Conservation (phyloP, 2,888 invertebrate genomes). For the Chirona hameri region DNA sequence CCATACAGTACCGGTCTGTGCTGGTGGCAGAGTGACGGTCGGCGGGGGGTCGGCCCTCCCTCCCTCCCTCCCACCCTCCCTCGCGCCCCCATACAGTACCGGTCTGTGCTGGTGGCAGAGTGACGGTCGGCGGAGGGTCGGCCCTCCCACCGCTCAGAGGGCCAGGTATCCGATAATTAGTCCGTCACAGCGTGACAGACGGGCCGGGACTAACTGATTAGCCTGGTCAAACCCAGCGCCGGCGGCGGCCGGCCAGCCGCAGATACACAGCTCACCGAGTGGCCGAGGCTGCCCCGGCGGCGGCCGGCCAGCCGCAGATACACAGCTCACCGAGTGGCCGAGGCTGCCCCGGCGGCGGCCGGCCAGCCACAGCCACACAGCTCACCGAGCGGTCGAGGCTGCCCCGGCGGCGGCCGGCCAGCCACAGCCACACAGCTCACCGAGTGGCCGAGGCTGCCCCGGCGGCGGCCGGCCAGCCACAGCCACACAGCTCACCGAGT, state of each 20-base stretch:
- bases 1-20: no score
- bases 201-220: no score
- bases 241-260: background rate
- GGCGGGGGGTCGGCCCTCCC: background rate
- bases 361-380: background rate
- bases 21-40: background rate
- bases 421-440: background rate
- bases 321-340: background rate
- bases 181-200: no score
- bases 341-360: background rate
- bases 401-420: background rate
- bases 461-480: background rate
- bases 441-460: background rate
- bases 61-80: background rate
- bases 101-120: no score
- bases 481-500: no score
- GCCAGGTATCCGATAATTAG: background rate
- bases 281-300: background rate
- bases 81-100: no score
- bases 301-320: background rate
- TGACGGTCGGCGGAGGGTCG: background rate
- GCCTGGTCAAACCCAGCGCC: background rate
- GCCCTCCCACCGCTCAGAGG: background rate
- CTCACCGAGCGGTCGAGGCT: background rate
- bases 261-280: background rate